Conservation (phyloP, 2,113 vertebrate species). For the Sinocyclocheilus maitianheensis region DNA sequence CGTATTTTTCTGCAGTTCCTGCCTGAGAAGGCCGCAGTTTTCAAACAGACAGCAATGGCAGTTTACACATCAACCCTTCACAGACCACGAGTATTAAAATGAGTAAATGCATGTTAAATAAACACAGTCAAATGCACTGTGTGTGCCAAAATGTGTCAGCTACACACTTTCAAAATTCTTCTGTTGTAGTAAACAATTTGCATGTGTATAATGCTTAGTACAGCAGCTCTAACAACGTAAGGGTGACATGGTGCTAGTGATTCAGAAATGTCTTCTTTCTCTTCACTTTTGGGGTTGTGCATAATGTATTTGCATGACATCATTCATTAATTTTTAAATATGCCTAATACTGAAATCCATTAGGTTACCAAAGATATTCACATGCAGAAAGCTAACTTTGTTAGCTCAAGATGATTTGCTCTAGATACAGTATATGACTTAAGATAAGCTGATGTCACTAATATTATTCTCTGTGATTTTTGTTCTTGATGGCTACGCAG, state of each 20-base stretch:
- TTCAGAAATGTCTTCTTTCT: neutral
- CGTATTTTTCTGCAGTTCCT: neutral
- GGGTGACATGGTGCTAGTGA: neutral
- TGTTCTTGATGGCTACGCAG: neutral
- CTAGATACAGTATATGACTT: neutral
- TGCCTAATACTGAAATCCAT: neutral
- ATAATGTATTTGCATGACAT: constrained; percentile 1
- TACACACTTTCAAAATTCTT: neutral
- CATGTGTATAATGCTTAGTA: neutral
- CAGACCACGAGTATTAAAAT: neutral
- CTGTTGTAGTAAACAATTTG: neutral
- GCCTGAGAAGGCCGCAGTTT: constrained; percentile 4
- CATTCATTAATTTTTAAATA: constrained; percentile 6
- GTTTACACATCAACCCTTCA: too few species aligned
- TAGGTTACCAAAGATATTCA: neutral
- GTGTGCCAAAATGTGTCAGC: neutral
- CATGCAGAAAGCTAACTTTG: neutral
- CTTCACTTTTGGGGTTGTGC: neutral
- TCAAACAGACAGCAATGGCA: neutral
- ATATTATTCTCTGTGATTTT: neutral
- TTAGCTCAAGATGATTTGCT: neutral
- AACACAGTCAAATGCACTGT: neutral
- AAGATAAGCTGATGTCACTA: neutral
- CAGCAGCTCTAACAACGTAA: neutral
- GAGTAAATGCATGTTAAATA: neutral